Evolutionary conservation across 2,888 invertebrate species (phyloP).

Genomic region (Vanessa cardui): DNA sequence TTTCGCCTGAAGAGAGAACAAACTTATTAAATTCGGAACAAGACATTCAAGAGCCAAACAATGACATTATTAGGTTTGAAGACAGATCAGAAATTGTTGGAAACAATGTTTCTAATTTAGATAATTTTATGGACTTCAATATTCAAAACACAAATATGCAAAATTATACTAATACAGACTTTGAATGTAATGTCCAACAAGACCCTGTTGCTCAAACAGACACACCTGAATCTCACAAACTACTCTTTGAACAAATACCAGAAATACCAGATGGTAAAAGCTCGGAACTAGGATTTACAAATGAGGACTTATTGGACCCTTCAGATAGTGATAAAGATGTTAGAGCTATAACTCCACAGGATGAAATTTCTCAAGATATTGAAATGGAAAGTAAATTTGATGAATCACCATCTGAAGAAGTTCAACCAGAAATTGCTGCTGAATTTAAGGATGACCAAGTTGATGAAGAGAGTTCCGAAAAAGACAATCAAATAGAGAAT

Average conservation of each 20-base stretch:
- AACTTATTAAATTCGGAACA: slow-evolving; percentile 53
- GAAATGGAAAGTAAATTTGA: slow-evolving; percentile 66
- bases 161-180: slow-evolving; percentile 61
- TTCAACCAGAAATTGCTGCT: slow-evolving; percentile 33
- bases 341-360: slow-evolving; percentile 61
- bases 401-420: slow-evolving; percentile 55
- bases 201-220: slow-evolving; percentile 68
- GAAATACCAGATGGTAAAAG: slow-evolving; percentile 79
- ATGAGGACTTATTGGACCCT: slow-evolving; percentile 66
- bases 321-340: slow-evolving; percentile 67
- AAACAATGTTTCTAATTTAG: slow-evolving; percentile 53
- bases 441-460: slow-evolving; percentile 33
- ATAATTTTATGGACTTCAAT: slow-evolving; percentile 63
- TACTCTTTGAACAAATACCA: slow-evolving; percentile 77
- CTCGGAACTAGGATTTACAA: slow-evolving; percentile 72
- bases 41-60: slow-evolving; percentile 63
- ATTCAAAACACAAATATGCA: slow-evolving; percentile 56
- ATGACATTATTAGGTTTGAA: slow-evolving; percentile 67
- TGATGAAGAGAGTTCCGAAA: slow-evolving; percentile 26
- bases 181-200: slow-evolving; percentile 61
- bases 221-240: slow-evolving; percentile 78
- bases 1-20: slow-evolving; percentile 57
- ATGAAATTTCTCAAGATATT: slow-evolving; percentile 66
- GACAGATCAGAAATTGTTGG: slow-evolving; percentile 55
- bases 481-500: slow-evolving; percentile 15